phyloP scores from a whole-genome alignment of 2,888 invertebrate genomes.

The Athalia rosae region DNA sequence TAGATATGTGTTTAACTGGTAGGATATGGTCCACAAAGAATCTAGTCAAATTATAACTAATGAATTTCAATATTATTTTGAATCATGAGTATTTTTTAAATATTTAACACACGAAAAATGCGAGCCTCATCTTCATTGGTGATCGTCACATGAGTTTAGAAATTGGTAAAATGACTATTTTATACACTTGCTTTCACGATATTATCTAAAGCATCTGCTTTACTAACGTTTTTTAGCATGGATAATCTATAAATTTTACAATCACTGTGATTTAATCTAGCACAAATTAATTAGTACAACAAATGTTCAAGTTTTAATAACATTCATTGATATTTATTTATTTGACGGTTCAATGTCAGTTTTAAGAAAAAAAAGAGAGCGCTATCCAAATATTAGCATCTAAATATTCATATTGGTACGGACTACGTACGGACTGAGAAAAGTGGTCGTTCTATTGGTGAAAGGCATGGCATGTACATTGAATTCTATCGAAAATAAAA shows the following conservation, averaged over 20 bases:
- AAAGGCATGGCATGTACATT: neutral
- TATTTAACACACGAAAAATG: neutral
- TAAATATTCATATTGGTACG: neutral
- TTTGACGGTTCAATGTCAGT: neutral
- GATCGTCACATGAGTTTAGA: too few relatives aligned
- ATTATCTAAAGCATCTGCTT: too few relatives aligned
- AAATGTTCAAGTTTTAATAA: conserved; percentile 5
- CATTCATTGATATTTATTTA: conserved; percentile 5
- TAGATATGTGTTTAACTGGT: neutral
- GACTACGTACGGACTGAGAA: neutral
- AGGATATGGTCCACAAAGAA: neutral
- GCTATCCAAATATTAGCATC: neutral
- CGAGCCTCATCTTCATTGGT: too few relatives aligned
- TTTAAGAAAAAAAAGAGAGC: neutral
- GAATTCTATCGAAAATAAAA: neutral
- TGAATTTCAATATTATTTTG: conserved; percentile 11
- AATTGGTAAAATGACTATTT: too few relatives aligned
- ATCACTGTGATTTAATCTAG: neutral
- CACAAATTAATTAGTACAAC: conserved; percentile 3
- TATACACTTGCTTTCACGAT: too few relatives aligned
- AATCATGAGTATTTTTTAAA: conserved; percentile 12
- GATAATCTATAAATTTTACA: neutral
- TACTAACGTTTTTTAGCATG: neutral
- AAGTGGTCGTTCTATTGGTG: conserved; percentile 19
- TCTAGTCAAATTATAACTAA: conserved; percentile 12